phyloP scores from a whole-genome alignment of 2,888 invertebrate species.

The Lithophane socia region DNA sequence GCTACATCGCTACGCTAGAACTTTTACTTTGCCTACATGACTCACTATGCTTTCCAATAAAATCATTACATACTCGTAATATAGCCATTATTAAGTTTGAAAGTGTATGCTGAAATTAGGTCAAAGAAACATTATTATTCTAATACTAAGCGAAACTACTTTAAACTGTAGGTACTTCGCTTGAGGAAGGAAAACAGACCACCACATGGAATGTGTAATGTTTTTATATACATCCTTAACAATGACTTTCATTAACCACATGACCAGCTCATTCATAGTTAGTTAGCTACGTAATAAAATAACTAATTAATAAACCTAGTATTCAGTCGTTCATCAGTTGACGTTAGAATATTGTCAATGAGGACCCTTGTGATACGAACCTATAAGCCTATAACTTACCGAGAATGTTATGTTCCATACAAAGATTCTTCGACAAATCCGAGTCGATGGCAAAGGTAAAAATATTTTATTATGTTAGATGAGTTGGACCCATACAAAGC shows the following conservation, averaged over 20 bases:
- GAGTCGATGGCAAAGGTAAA: not conserved
- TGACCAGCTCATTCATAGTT: conserved; percentile 3
- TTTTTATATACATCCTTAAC: conserved; percentile 5
- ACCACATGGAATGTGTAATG: conserved; percentile 5
- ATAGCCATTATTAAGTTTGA: not conserved
- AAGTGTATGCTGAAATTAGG: not conserved
- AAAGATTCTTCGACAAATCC: not conserved
- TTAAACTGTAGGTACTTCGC: not conserved
- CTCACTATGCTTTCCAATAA: not conserved
- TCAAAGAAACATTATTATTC: not conserved
- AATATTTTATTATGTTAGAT: not conserved
- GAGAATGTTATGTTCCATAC: not conserved
- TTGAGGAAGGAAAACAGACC: conserved; percentile 28
- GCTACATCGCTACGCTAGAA: not conserved
- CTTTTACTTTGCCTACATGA: not conserved
- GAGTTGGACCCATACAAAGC: not conserved
- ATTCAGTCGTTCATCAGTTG: conserved; percentile 8
- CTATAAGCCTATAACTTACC: not conserved
- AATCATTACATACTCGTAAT: not conserved
- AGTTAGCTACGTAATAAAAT: not conserved
- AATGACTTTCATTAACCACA: conserved; percentile 28
- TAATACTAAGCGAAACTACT: not conserved
- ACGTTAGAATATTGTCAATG: not conserved
- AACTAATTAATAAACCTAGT: conserved; percentile 1
- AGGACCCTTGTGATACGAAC: not conserved